These are phyloP conservation scores for Laticauda laticaudata DNA, from an alignment of 2,113 vertebrate species.

Conservation along the genomic window DNA sequence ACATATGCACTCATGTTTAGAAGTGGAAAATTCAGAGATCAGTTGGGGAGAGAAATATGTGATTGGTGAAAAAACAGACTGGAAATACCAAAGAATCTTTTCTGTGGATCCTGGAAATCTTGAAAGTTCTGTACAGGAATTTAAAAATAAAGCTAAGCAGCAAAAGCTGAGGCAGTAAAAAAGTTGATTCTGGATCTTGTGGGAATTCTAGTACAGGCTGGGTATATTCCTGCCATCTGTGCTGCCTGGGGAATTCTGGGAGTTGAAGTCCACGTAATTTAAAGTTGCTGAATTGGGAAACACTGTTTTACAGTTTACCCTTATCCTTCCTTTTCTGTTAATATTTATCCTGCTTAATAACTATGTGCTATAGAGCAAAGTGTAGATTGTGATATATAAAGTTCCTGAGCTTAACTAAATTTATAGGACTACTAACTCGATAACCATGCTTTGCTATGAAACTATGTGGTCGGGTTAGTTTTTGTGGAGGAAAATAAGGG, in stretches of 20 bases:
- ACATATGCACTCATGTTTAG: neutral
- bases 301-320: neutral
- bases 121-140: neutral
- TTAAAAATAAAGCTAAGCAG: neutral
- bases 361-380: neutral
- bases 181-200: neutral
- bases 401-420: neutral
- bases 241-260: neutral
- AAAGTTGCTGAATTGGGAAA: neutral
- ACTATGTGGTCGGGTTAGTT: too few relatives aligned
- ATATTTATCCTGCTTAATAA: neutral
- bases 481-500: too few relatives aligned
- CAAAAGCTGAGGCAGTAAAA: too few relatives aligned
- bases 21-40: neutral
- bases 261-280: neutral
- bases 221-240: neutral
- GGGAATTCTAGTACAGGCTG: neutral
- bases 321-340: too few relatives aligned
- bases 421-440: neutral
- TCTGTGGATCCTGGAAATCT: neutral
- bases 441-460: too few relatives aligned
- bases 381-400: neutral
- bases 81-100: neutral
- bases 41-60: neutral
- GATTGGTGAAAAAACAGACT: neutral